phyloP scores from a whole-genome alignment of 2,113 vertebrate species.

The Gasterosteus nipponicus region DNA sequence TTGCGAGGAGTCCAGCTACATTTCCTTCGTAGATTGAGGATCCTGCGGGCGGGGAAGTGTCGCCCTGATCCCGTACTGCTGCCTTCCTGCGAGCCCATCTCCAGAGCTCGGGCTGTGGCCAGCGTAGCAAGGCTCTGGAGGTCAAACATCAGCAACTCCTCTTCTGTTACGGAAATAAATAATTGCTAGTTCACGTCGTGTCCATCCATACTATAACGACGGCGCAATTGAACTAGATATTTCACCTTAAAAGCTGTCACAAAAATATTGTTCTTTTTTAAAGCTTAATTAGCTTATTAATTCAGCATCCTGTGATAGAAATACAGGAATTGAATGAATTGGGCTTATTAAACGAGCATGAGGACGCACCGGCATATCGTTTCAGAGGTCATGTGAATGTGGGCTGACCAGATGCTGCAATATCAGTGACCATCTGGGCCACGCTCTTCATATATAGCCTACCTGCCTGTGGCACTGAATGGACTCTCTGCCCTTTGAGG shows the following conservation, averaged over 20 bases:
- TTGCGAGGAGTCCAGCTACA: constrained; percentile 93
- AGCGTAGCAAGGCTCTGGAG: constrained; percentile 92
- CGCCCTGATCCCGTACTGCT: constrained; percentile 41
- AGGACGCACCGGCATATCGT: constrained; percentile 2
- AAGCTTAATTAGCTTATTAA: not conserved
- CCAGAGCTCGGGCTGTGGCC: constrained; percentile 90
- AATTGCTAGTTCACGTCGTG: not conserved
- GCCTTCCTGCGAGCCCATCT: constrained; percentile 73
- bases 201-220: not conserved
- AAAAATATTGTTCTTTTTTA: too few relatives aligned
- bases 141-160: constrained; percentile 89
- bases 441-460: constrained; percentile 17
- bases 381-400: constrained; percentile 49
- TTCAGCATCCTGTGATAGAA: not conserved
- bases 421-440: constrained; percentile 48
- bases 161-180: constrained; percentile 76
- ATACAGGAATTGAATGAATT: constrained; percentile 7
- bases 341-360: constrained; percentile 3
- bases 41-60: constrained; percentile 77
- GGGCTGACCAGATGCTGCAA: constrained; percentile 37
- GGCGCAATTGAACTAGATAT: not conserved
- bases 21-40: constrained; percentile 88
- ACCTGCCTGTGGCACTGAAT: constrained; percentile 7
- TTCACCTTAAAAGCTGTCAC: not conserved
- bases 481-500: constrained; percentile 25